Evolutionary conservation across 2,113 vertebrate genomes (phyloP).

Genomic region (Phyllostomus discolor): DNA sequence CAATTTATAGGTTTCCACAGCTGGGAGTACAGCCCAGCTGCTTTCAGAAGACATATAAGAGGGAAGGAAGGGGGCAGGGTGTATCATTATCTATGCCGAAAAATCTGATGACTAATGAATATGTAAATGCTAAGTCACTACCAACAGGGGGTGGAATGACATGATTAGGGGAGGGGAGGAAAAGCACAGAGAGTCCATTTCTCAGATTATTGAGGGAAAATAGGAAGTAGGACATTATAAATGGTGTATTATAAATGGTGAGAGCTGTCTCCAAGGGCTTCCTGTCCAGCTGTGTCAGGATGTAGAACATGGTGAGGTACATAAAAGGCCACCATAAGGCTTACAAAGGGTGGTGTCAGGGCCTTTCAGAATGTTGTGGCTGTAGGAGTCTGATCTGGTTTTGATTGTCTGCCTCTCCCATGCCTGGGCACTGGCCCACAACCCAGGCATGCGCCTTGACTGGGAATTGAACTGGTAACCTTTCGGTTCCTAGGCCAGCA

Average conservation of each 20-base stretch:
- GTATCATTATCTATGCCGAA: background rate
- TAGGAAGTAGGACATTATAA: background rate
- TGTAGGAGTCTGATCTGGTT: background rate
- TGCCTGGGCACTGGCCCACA: too few relatives aligned
- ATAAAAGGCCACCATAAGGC: background rate
- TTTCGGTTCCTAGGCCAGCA: too few relatives aligned
- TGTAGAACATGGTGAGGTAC: background rate
- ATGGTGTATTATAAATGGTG: background rate
- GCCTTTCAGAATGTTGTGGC: background rate
- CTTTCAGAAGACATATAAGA: background rate
- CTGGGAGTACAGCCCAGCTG: background rate
- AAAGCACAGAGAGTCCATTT: background rate
- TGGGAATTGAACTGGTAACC: too few relatives aligned
- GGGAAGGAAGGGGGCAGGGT: background rate
- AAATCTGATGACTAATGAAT: background rate
- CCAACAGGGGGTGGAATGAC: background rate
- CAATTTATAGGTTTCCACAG: background rate
- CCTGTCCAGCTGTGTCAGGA: background rate
- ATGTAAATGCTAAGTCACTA: background rate
- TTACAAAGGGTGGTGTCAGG: background rate
- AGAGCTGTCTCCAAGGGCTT: background rate
- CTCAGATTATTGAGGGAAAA: background rate
- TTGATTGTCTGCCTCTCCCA: background rate
- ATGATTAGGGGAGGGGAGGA: background rate
- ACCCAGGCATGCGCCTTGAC: too few relatives aligned